Evolutionary conservation across 1,140 invertebrate genomes (phyloP).

Genomic region (Carcinoscorpius rotundicauda): DNA sequence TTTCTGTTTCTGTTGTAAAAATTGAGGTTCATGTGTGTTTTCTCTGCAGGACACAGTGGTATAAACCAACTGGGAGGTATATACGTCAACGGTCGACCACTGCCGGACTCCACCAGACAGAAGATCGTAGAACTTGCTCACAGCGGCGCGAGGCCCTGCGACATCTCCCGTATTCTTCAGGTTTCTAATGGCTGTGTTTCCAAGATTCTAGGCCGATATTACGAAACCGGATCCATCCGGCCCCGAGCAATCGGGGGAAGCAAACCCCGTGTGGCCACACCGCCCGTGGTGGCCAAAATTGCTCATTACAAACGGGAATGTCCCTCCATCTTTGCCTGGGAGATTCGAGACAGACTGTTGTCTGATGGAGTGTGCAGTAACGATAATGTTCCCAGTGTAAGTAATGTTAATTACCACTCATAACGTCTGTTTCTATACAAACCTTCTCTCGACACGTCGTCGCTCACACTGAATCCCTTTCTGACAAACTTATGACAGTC

Average conservation of each 20-base stretch:
- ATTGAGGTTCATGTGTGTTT: background rate
- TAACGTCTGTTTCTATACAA: too few species aligned
- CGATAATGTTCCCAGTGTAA: slow-evolving; percentile 99
- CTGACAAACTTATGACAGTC: too few species aligned
- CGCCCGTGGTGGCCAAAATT: slow-evolving; percentile 85
- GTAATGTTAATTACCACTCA: slow-evolving; percentile 37
- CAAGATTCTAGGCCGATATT: slow-evolving; percentile 91
- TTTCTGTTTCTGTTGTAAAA: background rate
- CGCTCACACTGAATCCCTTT: too few species aligned
- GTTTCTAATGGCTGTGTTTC: slow-evolving; percentile 86
- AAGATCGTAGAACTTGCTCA: slow-evolving; percentile 95
- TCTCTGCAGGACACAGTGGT: slow-evolving; percentile 76
- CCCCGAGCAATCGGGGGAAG: slow-evolving; percentile 90
- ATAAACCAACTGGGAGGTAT: slow-evolving; percentile 97
- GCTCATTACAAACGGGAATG: slow-evolving; percentile 92
- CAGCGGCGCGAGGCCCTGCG: slow-evolving; percentile 90
- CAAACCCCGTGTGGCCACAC: slow-evolving; percentile 91
- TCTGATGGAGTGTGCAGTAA: slow-evolving; percentile 95
- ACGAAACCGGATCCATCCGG: slow-evolving; percentile 95
- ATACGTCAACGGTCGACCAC: slow-evolving; percentile 91
- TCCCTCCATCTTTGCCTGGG: slow-evolving; percentile 97
- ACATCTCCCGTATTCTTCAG: slow-evolving; percentile 92
- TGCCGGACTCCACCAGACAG: slow-evolving; percentile 87
- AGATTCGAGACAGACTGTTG: slow-evolving; percentile 88
- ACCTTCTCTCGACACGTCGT: too few species aligned